Percentiles rank a stretch among this genome's conserved stretches.
phyloP scores from a whole-genome alignment of 1,140 invertebrate species.

The Sminthurides bifidus region DNA sequence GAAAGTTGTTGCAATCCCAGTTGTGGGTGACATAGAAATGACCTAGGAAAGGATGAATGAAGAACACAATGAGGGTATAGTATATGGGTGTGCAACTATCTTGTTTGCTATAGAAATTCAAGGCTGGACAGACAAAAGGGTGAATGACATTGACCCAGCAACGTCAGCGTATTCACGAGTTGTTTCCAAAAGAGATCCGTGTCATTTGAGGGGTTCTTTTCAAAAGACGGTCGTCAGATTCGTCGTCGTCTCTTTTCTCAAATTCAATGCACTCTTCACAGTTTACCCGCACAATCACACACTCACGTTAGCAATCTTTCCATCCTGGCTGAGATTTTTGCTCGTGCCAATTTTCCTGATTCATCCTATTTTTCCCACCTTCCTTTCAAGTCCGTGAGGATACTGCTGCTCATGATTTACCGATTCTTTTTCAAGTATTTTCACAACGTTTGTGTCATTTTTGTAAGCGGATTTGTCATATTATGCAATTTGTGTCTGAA shows the following conservation, averaged over 20 bases:
- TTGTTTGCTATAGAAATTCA: no score
- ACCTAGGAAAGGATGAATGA: no score
- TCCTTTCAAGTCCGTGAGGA: no score
- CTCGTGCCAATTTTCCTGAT: constrained; percentile 11
- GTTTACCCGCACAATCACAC: no score
- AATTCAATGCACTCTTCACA: constrained; percentile 10
- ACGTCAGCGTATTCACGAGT: constrained; percentile 14
- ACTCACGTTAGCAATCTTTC: constrained; percentile 6
- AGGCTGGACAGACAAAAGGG: constrained; percentile 23
- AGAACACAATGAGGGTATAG: background rate
- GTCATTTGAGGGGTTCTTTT: constrained; percentile 20
- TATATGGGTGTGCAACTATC: background rate
- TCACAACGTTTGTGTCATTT: no score
- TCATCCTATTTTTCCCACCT: constrained; percentile 1
- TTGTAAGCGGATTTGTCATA: no score
- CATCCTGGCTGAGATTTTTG: constrained; percentile 3
- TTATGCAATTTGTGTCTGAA: no score
- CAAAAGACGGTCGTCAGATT: no score
- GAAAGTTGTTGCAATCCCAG: no score
- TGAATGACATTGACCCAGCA: constrained; percentile 23
- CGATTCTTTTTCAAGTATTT: no score
- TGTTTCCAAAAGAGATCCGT: constrained; percentile 14
- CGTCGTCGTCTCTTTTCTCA: constrained; percentile 2
- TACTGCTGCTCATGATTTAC: no score
- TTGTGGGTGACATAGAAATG: no score